Base-by-base conservation (phyloP, 2,888 invertebrate species). In the Saturnia pavonia region DNA sequence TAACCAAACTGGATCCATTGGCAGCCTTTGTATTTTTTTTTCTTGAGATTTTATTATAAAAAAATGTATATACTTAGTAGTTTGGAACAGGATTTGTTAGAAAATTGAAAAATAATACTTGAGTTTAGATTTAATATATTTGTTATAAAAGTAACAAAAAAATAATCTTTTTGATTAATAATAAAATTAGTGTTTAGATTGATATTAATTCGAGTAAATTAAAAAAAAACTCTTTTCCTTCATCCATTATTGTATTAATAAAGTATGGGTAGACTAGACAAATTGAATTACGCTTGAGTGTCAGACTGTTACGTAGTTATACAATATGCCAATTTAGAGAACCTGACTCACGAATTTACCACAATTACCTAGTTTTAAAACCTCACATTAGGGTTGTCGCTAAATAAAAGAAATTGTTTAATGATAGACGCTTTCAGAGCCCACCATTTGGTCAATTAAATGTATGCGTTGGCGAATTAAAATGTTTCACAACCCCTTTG, bases 1-100 rank as follows among this genome's bases (percentile, higher is more conserved):
- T 87, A 88, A 77, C 48, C 45, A 48, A 48, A 65, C 51, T 65
- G n/a, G 45, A 65, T 48, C 48, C 45, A 51, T 68, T 68, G 45
- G 54, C 22, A 14, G 25, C 19, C 25, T 42, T 57, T 12, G 7
- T 11, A 11, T 25, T 57, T 57, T 54, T n/a, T 54, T 54, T 22
- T 25, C 6, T 19, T 51, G 14, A 57, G 25, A 57, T 12, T 27
- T 57, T 4, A 4, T 2, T 25, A 14, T 57, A 12, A 25, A 3
- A 57, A 25, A 14, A 57, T 43, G 3, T 9, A 1, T 43, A 8
- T 43, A 43, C n/a, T 12, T 43, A 43, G 11, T 43, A 7, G 3
- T 34, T 34, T 34, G 2, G 34, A 34, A 34, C 34, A 34, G 34
- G 34, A 6, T 34, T 34, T 34, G 34, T 34, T 6, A 34, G 6